phyloP scores from a whole-genome alignment of 1,140 invertebrate species.

The Nomia melanderi region DNA sequence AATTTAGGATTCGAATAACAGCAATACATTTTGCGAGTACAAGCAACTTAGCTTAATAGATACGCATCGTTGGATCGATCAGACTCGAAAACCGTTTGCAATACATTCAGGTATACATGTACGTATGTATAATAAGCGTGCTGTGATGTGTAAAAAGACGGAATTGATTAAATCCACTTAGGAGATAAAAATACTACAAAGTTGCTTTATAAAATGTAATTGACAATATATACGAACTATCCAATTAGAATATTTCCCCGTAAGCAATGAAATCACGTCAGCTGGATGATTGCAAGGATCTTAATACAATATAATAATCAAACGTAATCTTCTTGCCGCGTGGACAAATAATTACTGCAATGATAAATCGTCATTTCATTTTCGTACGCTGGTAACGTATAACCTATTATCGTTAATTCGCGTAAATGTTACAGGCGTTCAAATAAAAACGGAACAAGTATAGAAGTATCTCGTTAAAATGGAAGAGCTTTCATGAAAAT shows the following conservation, averaged over 20 bases:
- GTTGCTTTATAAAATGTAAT: slow-evolving; percentile 41
- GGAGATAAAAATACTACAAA: slow-evolving; percentile 37
- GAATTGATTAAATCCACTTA: slow-evolving; percentile 40
- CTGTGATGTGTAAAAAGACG: slow-evolving; percentile 41
- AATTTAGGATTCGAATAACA: slow-evolving; percentile 18
- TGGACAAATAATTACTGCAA: too few relatives aligned
- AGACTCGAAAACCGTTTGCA: neutral
- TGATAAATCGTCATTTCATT: too few relatives aligned
- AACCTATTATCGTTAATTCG: too few relatives aligned
- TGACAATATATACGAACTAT: slow-evolving; percentile 35
- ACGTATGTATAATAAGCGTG: slow-evolving; percentile 28
- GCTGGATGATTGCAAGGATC: neutral
- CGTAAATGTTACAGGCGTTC: too few relatives aligned
- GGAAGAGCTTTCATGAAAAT: too few relatives aligned
- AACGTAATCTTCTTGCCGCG: too few relatives aligned
- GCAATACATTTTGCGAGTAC: slow-evolving; percentile 8
- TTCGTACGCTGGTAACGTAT: too few relatives aligned
- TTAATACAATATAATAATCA: too few relatives aligned
- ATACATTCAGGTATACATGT: neutral
- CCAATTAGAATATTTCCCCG: neutral
- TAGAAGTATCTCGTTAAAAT: too few relatives aligned
- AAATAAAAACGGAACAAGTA: too few relatives aligned
- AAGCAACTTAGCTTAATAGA: slow-evolving; percentile 33
- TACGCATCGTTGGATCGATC: slow-evolving; percentile 3
- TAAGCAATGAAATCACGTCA: slow-evolving; percentile 6